Evolutionary conservation across 2,888 invertebrate genomes (phyloP).

Genomic region (Odontocerum albicorne): DNA sequence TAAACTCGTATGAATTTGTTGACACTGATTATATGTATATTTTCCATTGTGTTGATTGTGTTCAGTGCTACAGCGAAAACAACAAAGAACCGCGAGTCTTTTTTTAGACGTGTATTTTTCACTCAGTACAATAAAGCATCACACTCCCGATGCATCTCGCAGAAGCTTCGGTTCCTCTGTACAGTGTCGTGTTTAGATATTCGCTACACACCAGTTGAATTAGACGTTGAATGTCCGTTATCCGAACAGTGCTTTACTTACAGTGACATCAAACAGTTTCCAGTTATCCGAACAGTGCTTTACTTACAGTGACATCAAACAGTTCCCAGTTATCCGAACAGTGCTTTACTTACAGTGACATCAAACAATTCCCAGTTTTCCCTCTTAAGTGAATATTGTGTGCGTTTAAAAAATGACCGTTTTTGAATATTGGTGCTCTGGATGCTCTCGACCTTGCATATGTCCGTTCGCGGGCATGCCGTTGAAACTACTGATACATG

Average conservation of each 20-base stretch:
- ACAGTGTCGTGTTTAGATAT: too few relatives aligned
- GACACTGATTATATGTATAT: too few relatives aligned
- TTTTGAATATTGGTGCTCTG: background rate
- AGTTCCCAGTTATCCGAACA: background rate
- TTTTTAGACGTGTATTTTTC: too few relatives aligned
- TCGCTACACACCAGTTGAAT: too few relatives aligned
- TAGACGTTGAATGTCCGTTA: background rate
- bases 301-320: background rate
- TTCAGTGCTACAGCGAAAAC: too few relatives aligned
- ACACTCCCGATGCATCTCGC: too few relatives aligned
- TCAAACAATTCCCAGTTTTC: too few relatives aligned
- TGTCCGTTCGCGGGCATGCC: conserved; percentile 17
- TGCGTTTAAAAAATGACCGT: background rate
- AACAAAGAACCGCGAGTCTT: too few relatives aligned
- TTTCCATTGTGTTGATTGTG: too few relatives aligned
- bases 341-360: background rate
- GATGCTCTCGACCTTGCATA: background rate
- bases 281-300: background rate
- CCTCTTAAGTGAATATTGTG: background rate
- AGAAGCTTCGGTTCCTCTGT: too few relatives aligned
- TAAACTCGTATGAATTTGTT: too few relatives aligned
- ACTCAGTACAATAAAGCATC: too few relatives aligned
- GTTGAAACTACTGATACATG: conserved; percentile 12
- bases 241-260: background rate
- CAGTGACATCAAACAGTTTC: background rate